Evolutionary conservation across 2,888 invertebrate species (phyloP), one percentile per base, ranked within the genome.

Genomic region (Drosophila dives): DNA sequence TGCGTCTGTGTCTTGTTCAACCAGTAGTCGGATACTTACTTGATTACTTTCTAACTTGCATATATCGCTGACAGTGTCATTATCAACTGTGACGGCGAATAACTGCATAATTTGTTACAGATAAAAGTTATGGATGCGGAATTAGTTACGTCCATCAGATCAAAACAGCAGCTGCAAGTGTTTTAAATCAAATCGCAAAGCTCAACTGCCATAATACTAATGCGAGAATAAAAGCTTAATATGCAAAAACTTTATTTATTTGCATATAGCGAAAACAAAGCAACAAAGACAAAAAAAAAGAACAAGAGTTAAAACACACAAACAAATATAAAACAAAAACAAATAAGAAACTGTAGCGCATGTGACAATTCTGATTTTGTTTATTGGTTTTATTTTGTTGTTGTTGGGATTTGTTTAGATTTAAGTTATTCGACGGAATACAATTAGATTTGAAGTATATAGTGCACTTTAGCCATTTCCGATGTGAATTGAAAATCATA

Each of bases 211-310:
- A 61, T 51, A 68, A 53, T 49, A 51, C 38, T 50, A 72, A 56
- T 56, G 58, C 51, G 54, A 60, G 26, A 38, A 36, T 61, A 45
- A 62, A 40, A 38, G 17, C 17, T 32, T 15, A 72, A 59, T 55
- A 54, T 59, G 56, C 63, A 72, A 75, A 75, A 72, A 56, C 55
- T 64, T 55, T 70, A 71, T 78, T 83, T 83, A 75, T 80, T 83
- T 83, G 75, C 85, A 78, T 80, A 72, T 63, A 69, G 61, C 65
- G 55, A 75, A 75, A 81, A 77, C 76, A 77, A 75, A 66, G 50
- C 50, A 62, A 69, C 64, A 40, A 38, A 49, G 23, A 38, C n/a
- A n/a, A 7, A 50, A 48, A 50, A 53, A 12, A 50, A 23, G 20
- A 59, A 45, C 23, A 61, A 48, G 45, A 8, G 20, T 23, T 23